Base-by-base conservation (phyloP, 2,797 vertebrate genomes). In the Ctenosaura bakeri region DNA sequence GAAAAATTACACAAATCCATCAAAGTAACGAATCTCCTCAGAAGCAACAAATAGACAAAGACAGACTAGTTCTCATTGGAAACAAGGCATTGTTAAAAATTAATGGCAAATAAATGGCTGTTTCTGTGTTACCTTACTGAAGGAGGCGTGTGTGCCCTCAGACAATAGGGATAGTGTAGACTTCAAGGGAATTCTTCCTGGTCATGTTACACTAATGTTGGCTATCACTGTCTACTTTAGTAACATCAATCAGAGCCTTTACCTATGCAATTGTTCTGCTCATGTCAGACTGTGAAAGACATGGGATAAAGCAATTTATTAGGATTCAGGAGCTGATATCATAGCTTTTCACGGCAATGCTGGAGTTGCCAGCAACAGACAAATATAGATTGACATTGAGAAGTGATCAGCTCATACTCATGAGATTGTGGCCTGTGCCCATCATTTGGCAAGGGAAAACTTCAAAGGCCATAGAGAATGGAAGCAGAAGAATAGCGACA, bases 1-100 rank as follows among this genome's bases (percentile, higher is more conserved):
- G 95, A 96, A 96, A 97, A 96, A 90, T 97, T 95, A 96, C 96
- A 96, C 71, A 88, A 92, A 97, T 97, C 96, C 94, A 96, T 97
- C 96, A 97, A 96, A 96, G 93, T 95, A 96, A 97, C 95, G 90
- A 96, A 97, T 96, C 94, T 96, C 90, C 91, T 78, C 91, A 93
- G 94, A 89, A 90, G 95, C 91, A 89, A 93, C 92, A 95, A 96
- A 95, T 8, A 96, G 95, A 95, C 96, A 96, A 93, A 96, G 95
- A 95, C 91, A 93, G 95, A 93, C 94, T 94, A 92, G 95, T 71
- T 29, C 93, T 94, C 95, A 91, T 85, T 91, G 0, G 16, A 90
- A 93, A 95, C 84, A 77, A 87, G 93, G 85, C 77, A 82, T 93
- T 93, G 94, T 93, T 93, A 96, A 96, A 92, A 94, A 95, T 95